Evolutionary conservation across 2,888 invertebrate genomes (phyloP).

Genomic region (Amphipyra tragopoginis): DNA sequence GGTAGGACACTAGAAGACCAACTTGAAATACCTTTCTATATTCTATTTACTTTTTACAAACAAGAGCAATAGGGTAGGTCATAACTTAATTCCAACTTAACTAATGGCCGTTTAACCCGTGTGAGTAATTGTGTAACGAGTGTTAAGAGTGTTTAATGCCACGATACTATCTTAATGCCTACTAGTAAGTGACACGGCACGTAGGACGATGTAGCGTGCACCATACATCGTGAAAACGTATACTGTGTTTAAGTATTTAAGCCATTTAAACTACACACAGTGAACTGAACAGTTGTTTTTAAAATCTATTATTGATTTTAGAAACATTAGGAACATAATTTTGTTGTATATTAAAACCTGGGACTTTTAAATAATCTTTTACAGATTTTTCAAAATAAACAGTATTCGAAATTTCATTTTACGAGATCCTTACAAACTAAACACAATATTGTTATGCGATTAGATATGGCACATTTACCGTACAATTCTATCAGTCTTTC

Average conservation of each 20-base stretch:
- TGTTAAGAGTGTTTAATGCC: constrained; percentile 22
- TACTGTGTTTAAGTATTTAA: constrained; percentile 45
- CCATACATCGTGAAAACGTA: constrained; percentile 38
- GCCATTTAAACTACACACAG: constrained; percentile 41
- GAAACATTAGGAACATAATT: no score
- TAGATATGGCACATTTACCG: constrained; percentile 85
- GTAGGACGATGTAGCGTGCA: constrained; percentile 24
- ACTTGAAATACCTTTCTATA: neutral
- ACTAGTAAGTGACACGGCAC: constrained; percentile 24
- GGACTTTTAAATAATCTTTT: neutral
- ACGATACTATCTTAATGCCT: constrained; percentile 50
- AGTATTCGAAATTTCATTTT: constrained; percentile 3
- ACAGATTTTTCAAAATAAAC: neutral
- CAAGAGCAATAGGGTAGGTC: neutral
- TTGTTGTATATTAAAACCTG: no score
- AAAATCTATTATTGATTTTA: no score
- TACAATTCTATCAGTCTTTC: constrained; percentile 88
- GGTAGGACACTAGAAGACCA: constrained; percentile 7
- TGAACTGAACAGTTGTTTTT: neutral
- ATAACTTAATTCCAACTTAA: constrained; percentile 39
- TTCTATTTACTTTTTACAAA: constrained; percentile 14
- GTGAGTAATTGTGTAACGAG: constrained; percentile 57
- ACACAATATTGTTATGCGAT: constrained; percentile 60
- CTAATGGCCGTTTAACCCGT: constrained; percentile 43
- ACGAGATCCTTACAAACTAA: constrained; percentile 46